phyloP scores from a whole-genome alignment of 1,140 invertebrate species.

The Microplitis demolitor region DNA sequence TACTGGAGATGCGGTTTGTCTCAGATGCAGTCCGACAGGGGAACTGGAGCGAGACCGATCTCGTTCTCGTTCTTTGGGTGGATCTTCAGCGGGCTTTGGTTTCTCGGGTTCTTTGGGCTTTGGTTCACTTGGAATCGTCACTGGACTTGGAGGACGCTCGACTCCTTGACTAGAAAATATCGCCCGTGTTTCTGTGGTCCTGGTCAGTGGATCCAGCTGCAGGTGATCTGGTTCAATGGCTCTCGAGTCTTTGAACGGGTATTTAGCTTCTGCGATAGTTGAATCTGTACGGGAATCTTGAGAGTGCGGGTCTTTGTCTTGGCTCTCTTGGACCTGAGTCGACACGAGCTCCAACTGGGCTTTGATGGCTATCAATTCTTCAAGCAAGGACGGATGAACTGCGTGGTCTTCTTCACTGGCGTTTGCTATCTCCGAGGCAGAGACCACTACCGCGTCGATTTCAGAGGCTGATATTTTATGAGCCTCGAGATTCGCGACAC shows the following conservation, averaged over 20 bases:
- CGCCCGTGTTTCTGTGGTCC: slow-evolving; percentile 20
- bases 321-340: background rate
- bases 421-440: slow-evolving; percentile 66
- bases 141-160: background rate
- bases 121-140: too few species aligned
- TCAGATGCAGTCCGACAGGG: slow-evolving; percentile 22
- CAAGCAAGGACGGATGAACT: slow-evolving; percentile 49
- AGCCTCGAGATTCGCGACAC: slow-evolving; percentile 76
- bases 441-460: slow-evolving; percentile 73
- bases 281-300: slow-evolving; percentile 3
- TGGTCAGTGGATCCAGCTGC: slow-evolving; percentile 22
- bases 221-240: slow-evolving; percentile 3
- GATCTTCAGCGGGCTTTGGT: background rate
- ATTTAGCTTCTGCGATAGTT: background rate
- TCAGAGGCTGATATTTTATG: slow-evolving; percentile 79
- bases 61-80: background rate
- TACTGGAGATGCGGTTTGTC: slow-evolving; percentile 53
- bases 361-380: slow-evolving; percentile 54
- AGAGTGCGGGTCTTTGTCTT: background rate
- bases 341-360: slow-evolving; percentile 50
- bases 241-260: background rate
- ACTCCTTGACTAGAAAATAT: slow-evolving; percentile 24
- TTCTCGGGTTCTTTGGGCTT: background rate
- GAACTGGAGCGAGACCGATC: slow-evolving; percentile 46
- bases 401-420: slow-evolving; percentile 25